These are phyloP conservation scores for Ianthella basta DNA, from an alignment of 37 sponge, comb jelly and placozoan species.

Conservation along the genomic window DNA sequence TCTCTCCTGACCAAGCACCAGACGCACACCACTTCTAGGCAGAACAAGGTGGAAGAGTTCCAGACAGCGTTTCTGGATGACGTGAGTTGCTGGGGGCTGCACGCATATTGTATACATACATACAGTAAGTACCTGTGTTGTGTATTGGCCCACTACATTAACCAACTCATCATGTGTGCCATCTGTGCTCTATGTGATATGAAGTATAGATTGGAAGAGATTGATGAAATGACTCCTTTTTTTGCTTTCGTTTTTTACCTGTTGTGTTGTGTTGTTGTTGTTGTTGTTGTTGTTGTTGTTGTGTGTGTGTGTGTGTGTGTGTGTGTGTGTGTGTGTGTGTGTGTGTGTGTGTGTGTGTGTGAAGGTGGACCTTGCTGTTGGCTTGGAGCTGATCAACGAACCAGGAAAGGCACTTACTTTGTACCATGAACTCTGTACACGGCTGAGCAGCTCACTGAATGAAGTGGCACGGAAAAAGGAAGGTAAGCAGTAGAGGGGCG, in stretches of 20 bases:
- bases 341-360: too few relatives aligned
- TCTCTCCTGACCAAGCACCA: neutral
- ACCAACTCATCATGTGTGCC: too few relatives aligned
- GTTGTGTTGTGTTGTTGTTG: too few relatives aligned
- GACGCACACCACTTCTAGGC: neutral
- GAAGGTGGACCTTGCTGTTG: constrained; percentile 69
- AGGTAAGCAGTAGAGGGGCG: neutral
- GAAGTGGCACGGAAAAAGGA: neutral
- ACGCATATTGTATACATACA: neutral
- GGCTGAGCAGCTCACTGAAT: neutral
- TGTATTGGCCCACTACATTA: too few relatives aligned
- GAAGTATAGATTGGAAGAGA: too few relatives aligned
- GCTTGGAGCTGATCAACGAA: constrained; percentile 68
- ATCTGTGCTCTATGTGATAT: too few relatives aligned
- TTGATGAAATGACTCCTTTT: too few relatives aligned
- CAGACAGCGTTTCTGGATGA: neutral
- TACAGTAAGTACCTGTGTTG: too few relatives aligned
- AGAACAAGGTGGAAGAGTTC: neutral
- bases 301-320: too few relatives aligned
- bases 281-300: too few relatives aligned
- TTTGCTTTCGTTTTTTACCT: too few relatives aligned
- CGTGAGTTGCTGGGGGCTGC: neutral
- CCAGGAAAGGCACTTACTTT: constrained; percentile 38
- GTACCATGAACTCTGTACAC: constrained; percentile 32
- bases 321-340: too few relatives aligned